These are phyloP conservation scores for Flabesymbios commensalis DNA, from an alignment of 2,888 invertebrate genomes.

Conservation along the genomic window DNA sequence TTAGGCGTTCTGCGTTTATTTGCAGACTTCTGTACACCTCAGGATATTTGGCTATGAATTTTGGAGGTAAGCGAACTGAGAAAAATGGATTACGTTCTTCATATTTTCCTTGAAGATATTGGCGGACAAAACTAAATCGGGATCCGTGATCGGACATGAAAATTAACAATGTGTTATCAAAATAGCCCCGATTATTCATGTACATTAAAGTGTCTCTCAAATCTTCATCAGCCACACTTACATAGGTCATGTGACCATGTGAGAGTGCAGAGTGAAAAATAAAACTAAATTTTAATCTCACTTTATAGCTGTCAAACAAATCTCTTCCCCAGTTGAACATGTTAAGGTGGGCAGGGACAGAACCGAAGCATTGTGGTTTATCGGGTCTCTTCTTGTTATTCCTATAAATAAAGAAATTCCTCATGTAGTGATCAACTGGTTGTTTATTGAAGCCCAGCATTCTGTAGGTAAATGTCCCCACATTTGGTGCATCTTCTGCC, in stretches of 20 bases:
- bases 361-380: constrained; percentile 69
- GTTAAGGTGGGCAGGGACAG: constrained; percentile 70
- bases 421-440: constrained; percentile 89
- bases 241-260: constrained; percentile 81
- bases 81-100: constrained; percentile 91
- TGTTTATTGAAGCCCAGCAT: constrained; percentile 81
- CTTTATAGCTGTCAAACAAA: constrained; percentile 69
- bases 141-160: constrained; percentile 91
- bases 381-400: constrained; percentile 20
- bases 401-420: constrained; percentile 67
- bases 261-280: constrained; percentile 88
- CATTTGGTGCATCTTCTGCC: constrained; percentile 81
- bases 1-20: constrained; percentile 72
- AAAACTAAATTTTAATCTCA: constrained; percentile 78
- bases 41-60: constrained; percentile 70
- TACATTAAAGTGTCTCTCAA: constrained; percentile 66
- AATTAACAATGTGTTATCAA: constrained; percentile 81
- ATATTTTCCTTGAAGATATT: constrained; percentile 86
- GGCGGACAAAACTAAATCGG: constrained; percentile 78
- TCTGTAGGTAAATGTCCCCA: constrained; percentile 88
- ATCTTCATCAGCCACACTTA: constrained; percentile 79
- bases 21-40: constrained; percentile 67
- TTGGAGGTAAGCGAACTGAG: constrained; percentile 75
- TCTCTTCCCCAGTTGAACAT: constrained; percentile 63
- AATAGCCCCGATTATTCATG: constrained; percentile 67